phyloP scores from a whole-genome alignment of 2,888 invertebrate genomes.

The Gasteruption jaculator region DNA sequence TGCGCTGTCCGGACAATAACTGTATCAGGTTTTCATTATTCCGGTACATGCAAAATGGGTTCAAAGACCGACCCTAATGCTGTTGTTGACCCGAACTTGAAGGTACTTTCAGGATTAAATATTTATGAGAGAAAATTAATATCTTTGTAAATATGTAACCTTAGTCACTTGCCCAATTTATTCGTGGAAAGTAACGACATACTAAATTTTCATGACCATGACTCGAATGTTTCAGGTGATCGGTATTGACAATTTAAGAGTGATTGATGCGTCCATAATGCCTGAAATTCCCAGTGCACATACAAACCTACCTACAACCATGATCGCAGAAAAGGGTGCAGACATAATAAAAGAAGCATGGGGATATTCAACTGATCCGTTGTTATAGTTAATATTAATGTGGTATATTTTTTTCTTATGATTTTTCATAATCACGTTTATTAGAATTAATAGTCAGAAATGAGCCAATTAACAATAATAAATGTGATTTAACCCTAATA shows the following conservation, averaged over 20 bases:
- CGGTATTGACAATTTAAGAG: constrained; percentile 59
- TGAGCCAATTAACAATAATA: too few relatives aligned
- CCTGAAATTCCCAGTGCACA: constrained; percentile 62
- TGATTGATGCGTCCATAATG: constrained; percentile 65
- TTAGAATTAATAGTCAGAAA: too few relatives aligned
- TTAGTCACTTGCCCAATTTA: too few relatives aligned
- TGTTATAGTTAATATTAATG: constrained; percentile 12
- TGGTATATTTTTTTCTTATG: too few relatives aligned
- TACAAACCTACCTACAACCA: constrained; percentile 62
- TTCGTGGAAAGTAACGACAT: too few relatives aligned
- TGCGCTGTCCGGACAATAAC: constrained; percentile 58
- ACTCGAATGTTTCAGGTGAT: constrained; percentile 29
- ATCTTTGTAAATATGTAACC: too few relatives aligned
- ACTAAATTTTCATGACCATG: too few relatives aligned
- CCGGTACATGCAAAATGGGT: constrained; percentile 67
- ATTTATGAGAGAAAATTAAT: too few relatives aligned
- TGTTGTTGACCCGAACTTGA: constrained; percentile 61
- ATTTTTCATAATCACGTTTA: too few relatives aligned
- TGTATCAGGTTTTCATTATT: constrained; percentile 61
- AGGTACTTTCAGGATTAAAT: constrained; percentile 48
- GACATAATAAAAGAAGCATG: constrained; percentile 60
- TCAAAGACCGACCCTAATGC: constrained; percentile 56
- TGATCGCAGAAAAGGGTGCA: constrained; percentile 68
- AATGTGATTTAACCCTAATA: too few relatives aligned
- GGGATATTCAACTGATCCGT: constrained; percentile 31